These are phyloP conservation scores for Morpho achilles DNA, from an alignment of 2,888 invertebrate genomes.

Conservation along the genomic window DNA sequence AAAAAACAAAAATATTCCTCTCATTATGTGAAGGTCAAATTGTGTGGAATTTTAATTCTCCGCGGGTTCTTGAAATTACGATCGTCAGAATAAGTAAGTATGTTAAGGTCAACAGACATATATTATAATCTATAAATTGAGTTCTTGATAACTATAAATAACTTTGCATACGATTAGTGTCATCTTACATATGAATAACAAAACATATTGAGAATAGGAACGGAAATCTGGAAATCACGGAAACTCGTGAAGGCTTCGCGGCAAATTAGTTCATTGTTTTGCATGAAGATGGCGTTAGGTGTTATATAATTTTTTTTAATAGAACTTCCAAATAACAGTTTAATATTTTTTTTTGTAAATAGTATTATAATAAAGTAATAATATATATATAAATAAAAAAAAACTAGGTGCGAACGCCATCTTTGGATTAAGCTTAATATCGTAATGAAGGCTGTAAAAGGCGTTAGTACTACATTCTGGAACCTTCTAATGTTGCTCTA, in stretches of 20 bases:
- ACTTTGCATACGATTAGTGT: constrained; percentile 16
- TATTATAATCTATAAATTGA: constrained; percentile 1
- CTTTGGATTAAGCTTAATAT: too few species aligned
- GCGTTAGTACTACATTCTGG: too few species aligned
- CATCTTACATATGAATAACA: constrained; percentile 11
- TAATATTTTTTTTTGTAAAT: too few species aligned
- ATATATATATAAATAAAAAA: too few species aligned
- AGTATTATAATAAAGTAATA: too few species aligned
- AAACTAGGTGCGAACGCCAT: too few species aligned
- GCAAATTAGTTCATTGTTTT: constrained; percentile 12
- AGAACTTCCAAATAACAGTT: too few species aligned
- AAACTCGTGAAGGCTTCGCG: constrained; percentile 24
- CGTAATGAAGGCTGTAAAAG: too few species aligned
- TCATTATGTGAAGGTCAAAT: not conserved
- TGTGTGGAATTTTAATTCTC: constrained; percentile 1
- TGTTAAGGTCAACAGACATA: constrained; percentile 22
- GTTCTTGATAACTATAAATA: constrained; percentile 5
- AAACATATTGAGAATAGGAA: constrained; percentile 7
- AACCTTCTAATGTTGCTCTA: too few species aligned
- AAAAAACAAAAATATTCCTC: not conserved
- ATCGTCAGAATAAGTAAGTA: constrained; percentile 15
- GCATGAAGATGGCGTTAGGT: constrained; percentile 31
- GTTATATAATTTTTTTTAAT: not conserved
- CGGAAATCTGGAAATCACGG: not conserved
- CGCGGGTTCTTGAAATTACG: constrained; percentile 4